Conservation (phyloP, 2,113 vertebrate species). For the Elgaria multicarinata region DNA sequence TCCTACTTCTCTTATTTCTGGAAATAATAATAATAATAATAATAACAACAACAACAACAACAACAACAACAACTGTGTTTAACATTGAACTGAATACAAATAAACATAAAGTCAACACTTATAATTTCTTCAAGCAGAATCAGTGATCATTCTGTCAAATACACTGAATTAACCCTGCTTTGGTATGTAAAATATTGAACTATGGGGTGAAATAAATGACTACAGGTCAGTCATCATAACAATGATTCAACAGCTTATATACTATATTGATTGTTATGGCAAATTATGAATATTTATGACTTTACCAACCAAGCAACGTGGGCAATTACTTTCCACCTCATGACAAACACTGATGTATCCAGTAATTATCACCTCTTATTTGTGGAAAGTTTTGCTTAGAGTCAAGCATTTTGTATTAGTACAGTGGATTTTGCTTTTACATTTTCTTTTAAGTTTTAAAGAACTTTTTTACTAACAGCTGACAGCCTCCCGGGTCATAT, state of each 20-base stretch:
- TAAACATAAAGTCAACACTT: neutral
- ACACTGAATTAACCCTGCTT: neutral
- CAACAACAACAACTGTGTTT: neutral
- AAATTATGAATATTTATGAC: neutral
- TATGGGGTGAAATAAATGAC: neutral
- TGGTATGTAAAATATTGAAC: neutral
- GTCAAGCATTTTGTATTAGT: neutral
- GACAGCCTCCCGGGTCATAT: neutral
- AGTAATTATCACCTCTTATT: neutral
- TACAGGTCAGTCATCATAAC: neutral
- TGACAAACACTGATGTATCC: neutral
- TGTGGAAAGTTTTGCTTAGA: neutral
- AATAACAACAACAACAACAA: too few relatives aligned
- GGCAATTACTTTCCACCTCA: neutral
- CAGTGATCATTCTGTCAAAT: neutral
- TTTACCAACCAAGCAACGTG: neutral
- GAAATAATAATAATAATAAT: too few relatives aligned
- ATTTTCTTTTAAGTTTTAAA: neutral
- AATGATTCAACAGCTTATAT: neutral
- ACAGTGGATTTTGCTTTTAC: neutral
- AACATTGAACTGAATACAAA: neutral
- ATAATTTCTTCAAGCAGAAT: too few relatives aligned
- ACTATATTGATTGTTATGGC: neutral
- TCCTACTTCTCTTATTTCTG: neutral
- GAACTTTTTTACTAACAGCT: neutral